phyloP scores from a whole-genome alignment of 2,113 vertebrate genomes.

The Equus quagga region DNA sequence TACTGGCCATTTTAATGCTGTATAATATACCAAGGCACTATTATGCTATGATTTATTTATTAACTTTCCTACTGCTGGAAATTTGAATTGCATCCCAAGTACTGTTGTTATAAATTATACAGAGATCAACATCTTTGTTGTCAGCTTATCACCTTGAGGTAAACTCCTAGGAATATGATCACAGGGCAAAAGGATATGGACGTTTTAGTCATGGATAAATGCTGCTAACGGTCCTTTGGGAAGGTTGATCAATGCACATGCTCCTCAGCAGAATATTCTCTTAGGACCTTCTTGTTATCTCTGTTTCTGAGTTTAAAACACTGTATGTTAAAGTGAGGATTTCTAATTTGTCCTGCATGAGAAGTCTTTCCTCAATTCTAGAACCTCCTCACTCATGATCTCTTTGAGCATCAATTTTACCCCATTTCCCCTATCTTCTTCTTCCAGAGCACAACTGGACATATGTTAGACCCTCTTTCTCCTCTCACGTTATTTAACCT shows the following conservation, averaged over 20 bases:
- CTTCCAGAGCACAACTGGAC: neutral
- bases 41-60: neutral
- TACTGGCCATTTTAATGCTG: neutral
- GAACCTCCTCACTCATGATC: neutral
- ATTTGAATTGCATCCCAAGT: neutral
- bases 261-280: neutral
- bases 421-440: neutral
- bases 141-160: constrained; percentile 19
- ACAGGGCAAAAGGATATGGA: neutral
- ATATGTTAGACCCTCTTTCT: neutral
- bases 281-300: neutral
- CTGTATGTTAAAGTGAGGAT: neutral
- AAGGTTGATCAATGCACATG: neutral
- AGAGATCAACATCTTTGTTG: neutral
- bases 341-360: neutral
- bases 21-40: neutral
- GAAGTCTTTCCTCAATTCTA: neutral
- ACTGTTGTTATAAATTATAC: neutral
- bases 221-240: neutral
- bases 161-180: neutral
- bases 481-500: neutral
- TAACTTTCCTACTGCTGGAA: neutral
- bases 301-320: neutral
- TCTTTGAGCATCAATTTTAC: neutral
- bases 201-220: constrained; percentile 4